These are phyloP conservation scores for Agrilus cyanescens DNA, from an alignment of 2,888 invertebrate species.

Conservation along the genomic window DNA sequence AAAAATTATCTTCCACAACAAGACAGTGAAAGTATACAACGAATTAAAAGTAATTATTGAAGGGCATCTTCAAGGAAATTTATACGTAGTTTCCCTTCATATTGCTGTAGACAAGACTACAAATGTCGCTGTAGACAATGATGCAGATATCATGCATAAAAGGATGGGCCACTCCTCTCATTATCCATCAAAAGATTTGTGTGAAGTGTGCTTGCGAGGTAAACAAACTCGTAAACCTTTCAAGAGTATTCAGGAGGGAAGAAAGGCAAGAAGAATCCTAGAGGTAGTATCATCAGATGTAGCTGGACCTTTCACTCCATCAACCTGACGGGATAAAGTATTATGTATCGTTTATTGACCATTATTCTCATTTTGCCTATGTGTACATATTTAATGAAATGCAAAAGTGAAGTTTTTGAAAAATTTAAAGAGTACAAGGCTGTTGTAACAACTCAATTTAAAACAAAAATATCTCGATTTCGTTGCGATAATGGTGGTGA, in stretches of 20 bases:
- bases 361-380: constrained; percentile 14
- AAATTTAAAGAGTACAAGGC: constrained; percentile 9
- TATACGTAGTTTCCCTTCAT: no score
- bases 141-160: constrained; percentile 13
- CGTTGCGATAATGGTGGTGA: constrained; percentile 14
- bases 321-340: constrained; percentile 11
- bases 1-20: no score
- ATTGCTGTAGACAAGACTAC: no score
- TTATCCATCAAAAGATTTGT: constrained; percentile 10
- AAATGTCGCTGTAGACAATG: constrained; percentile 5
- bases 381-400: constrained; percentile 11
- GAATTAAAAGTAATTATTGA: no score
- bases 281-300: constrained; percentile 13
- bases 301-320: constrained; percentile 11
- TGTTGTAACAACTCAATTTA: constrained; percentile 7
- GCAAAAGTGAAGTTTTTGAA: constrained; percentile 10
- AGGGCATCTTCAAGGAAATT: no score
- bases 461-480: constrained; percentile 7
- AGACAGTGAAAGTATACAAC: no score
- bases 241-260: constrained; percentile 9
- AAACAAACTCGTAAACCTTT: constrained; percentile 11
- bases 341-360: constrained; percentile 14
- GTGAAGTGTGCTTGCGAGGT: constrained; percentile 16
- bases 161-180: constrained; percentile 18
- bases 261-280: constrained; percentile 13